Base-by-base conservation (phyloP, 2,888 invertebrate species). In the Morpho deidamia region DNA sequence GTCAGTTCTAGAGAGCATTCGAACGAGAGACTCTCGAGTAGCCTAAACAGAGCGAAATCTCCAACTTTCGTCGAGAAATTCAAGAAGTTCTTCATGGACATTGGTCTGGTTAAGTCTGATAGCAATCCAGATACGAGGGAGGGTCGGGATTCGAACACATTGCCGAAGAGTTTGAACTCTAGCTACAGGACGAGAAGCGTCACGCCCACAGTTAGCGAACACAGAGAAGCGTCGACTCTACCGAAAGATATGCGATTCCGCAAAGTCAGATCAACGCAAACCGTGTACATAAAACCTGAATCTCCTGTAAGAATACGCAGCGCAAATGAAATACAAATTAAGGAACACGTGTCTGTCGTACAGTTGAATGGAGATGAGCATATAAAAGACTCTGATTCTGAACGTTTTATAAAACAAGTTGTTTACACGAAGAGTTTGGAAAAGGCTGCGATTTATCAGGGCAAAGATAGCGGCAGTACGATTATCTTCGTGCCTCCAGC, bases 171-270 rank as follows among this genome's bases (percentile, higher is more conserved):
- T 44, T 49, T 83, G 0, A 80, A 70, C 52, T 81, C 84, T 0
- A 87, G 84, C 53, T 82, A 82, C 34, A 71, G 84, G 53, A 76
- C 81, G 0, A 67, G 83, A 35, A 86, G 84, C 11, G 78, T 66
- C 0, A 81, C 85, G 0, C 85, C 88, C 0, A 70, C 71, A 0
- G 64, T 65, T 0, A 68, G 61, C 7, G 86, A 87, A 39, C 40
- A 67, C 0, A 69, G 87, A 48, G 87, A 86, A 40, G 69, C 86
- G 0, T 81, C 87, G 0, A 89, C 88, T 0, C 50, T 89, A 38
- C 89, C 89, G 0, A 89, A 88, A 69, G 88, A 89, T 40, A 88
- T 89, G 89, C 72, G 88, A 46, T 88, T 89, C 59, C 71, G 85
- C 1, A 87, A 84, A 70, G 87, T 83, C 0, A 61, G 74, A 37